These are phyloP conservation scores for Schrankia costaestrigalis DNA, from an alignment of 2,888 invertebrate species.

Conservation along the genomic window DNA sequence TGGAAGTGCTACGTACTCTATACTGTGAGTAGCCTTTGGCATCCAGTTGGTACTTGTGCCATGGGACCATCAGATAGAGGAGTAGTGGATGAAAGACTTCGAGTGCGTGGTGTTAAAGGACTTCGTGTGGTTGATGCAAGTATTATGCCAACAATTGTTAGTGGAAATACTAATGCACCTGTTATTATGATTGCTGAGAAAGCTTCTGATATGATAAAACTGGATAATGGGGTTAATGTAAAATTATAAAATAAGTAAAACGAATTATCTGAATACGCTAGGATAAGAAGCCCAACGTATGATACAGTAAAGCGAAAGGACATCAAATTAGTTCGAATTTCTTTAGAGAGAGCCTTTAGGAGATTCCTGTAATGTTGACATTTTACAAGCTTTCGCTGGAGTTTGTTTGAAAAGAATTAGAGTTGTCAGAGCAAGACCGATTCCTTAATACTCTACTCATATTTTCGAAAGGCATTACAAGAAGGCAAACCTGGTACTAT, in stretches of 20 bases:
- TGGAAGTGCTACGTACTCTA: slow-evolving; percentile 54
- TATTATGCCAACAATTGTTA: slow-evolving; percentile 80
- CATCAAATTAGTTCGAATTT: no score
- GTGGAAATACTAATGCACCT: slow-evolving; percentile 81
- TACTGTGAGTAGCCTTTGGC: slow-evolving; percentile 39
- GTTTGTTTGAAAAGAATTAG: no score
- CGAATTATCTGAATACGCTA: background rate
- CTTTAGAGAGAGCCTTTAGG: no score
- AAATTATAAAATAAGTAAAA: background rate
- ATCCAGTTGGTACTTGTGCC: slow-evolving; percentile 1
- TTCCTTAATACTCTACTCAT: no score
- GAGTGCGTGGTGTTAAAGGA: slow-evolving; percentile 74
- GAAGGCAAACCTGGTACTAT: no score
- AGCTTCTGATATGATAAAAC: slow-evolving; percentile 37
- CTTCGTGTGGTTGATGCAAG: slow-evolving; percentile 83
- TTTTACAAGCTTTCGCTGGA: no score
- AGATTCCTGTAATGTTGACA: no score
- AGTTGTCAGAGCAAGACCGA: no score
- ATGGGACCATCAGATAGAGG: slow-evolving; percentile 55
- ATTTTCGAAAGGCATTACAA: no score
- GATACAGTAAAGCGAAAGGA: no score
- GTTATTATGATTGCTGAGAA: slow-evolving; percentile 82
- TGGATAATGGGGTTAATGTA: slow-evolving; percentile 8
- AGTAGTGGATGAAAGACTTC: slow-evolving; percentile 7
- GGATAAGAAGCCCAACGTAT: no score